A percentile compares a stretch with the other conserved stretches of the same genome.
These are phyloP conservation scores for Coptotermes formosanus DNA, from an alignment of 1,140 invertebrate species.

Conservation along the genomic window DNA sequence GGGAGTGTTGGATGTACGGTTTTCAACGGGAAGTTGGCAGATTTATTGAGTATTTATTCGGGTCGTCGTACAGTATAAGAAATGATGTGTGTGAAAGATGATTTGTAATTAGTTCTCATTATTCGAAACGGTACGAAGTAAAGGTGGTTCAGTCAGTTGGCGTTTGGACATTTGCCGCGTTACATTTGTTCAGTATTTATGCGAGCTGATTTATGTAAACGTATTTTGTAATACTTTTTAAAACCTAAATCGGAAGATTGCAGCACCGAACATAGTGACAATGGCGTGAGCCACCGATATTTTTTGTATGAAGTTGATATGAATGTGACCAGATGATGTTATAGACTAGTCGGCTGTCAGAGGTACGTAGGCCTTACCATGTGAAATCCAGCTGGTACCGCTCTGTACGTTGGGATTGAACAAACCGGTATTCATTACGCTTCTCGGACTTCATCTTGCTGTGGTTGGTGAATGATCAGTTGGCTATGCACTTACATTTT, in stretches of 20 bases:
- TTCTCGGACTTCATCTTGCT: background rate
- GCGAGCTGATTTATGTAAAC: background rate
- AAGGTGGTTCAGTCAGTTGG: background rate
- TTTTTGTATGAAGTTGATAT: background rate
- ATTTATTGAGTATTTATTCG: background rate
- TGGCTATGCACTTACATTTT: conserved; percentile 83
- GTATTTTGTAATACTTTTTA: background rate
- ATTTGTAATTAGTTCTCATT: background rate
- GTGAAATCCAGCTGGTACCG: conserved; percentile 1
- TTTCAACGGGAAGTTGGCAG: background rate
- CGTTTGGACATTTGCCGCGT: background rate
- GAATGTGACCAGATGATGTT: background rate
- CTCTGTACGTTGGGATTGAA: background rate
- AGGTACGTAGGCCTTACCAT: background rate
- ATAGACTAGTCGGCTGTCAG: background rate
- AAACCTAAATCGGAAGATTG: background rate
- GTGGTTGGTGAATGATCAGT: conserved; percentile 6
- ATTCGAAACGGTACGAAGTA: background rate
- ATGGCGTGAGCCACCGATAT: background rate
- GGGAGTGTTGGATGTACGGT: background rate
- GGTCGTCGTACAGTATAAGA: background rate
- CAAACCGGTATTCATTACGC: background rate
- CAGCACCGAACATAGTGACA: background rate
- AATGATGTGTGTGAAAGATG: background rate
- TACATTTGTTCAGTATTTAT: background rate